Percentiles rank a stretch among this genome's conserved stretches.
These are phyloP conservation scores for Brachirus orientalis DNA, from an alignment of 2,113 vertebrate species.

Conservation along the genomic window DNA sequence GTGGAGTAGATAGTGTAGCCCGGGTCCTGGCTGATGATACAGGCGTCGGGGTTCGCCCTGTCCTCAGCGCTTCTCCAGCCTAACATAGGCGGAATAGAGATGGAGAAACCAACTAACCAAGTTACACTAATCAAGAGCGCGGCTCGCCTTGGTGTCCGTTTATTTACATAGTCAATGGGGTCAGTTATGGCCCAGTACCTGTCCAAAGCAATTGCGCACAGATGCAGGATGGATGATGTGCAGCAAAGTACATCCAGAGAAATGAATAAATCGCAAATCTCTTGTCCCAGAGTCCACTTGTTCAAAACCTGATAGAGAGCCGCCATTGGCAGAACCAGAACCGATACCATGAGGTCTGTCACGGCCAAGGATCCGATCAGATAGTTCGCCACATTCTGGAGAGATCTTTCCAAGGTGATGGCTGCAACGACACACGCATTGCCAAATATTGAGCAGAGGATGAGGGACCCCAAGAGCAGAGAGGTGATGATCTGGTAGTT, in stretches of 20 bases:
- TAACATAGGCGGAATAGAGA: slow-evolving; percentile 98
- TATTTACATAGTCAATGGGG: slow-evolving; percentile 97
- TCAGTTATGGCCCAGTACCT: slow-evolving; percentile 99
- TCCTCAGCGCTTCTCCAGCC: slow-evolving; percentile 96
- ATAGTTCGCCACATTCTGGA: slow-evolving; percentile 98
- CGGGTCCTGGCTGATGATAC: slow-evolving; percentile 96
- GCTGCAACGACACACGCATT: slow-evolving; percentile 97
- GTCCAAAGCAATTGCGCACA: slow-evolving; percentile 98
- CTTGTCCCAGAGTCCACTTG: slow-evolving; percentile 97
- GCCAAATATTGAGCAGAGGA: slow-evolving; percentile 93
- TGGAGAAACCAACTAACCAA: slow-evolving; percentile 96
- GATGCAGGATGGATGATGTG: slow-evolving; percentile 97
- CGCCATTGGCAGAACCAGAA: slow-evolving; percentile 97
- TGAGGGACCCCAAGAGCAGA: slow-evolving; percentile 89
- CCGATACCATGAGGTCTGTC: slow-evolving; percentile 98
- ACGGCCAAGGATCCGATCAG: slow-evolving; percentile 97
- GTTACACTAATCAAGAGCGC: slow-evolving; percentile 93
- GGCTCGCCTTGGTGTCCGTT: slow-evolving; percentile 93
- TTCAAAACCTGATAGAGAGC: slow-evolving; percentile 97
- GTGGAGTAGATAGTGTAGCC: slow-evolving; percentile 99
- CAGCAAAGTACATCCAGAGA: slow-evolving; percentile 97
- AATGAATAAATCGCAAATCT: slow-evolving; percentile 95
- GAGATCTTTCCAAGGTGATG: slow-evolving; percentile 93
- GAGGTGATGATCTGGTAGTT: slow-evolving; percentile 94
- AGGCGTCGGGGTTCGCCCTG: slow-evolving; percentile 91